Evolutionary conservation across 2,888 invertebrate species (phyloP).

Genomic region (Drosophila kambysellisi): DNA sequence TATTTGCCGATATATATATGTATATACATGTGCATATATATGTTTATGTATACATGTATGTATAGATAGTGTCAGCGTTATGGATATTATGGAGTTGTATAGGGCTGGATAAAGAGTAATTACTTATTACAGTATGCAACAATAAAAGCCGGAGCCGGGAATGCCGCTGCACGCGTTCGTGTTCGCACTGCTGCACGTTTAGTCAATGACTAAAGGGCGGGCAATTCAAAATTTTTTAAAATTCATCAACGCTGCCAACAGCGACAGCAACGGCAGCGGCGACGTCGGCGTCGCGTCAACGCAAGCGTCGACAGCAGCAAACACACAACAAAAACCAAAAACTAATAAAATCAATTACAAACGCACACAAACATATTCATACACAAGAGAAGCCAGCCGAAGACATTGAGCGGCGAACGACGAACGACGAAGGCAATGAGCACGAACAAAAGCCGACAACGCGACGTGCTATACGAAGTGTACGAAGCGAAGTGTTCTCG

Average conservation of each 20-base stretch:
- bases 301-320: constrained; percentile 67
- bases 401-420: constrained; percentile 33
- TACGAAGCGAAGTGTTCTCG: constrained; percentile 48
- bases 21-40: background rate
- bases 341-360: constrained; percentile 84
- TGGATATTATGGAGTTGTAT: constrained; percentile 9
- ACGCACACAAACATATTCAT: constrained; percentile 67
- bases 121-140: constrained; percentile 34
- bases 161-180: constrained; percentile 75
- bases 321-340: constrained; percentile 81
- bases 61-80: constrained; percentile 11
- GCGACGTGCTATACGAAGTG: constrained; percentile 49
- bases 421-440: constrained; percentile 47
- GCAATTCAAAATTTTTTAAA: constrained; percentile 84
- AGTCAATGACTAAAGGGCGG: constrained; percentile 84
- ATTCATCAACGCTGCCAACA: constrained; percentile 76
- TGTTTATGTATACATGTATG: constrained; percentile 7
- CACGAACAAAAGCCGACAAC: constrained; percentile 59
- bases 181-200: constrained; percentile 83
- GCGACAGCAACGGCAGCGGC: constrained; percentile 39
- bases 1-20: constrained; percentile 35
- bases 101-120: constrained; percentile 12
- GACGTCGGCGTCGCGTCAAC: constrained; percentile 44
- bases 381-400: constrained; percentile 43
- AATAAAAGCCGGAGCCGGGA: constrained; percentile 52